A percentile compares a stretch with the other conserved stretches of the same genome.
phyloP scores from a whole-genome alignment of 2,797 vertebrate species.

The Cuniculus paca region DNA sequence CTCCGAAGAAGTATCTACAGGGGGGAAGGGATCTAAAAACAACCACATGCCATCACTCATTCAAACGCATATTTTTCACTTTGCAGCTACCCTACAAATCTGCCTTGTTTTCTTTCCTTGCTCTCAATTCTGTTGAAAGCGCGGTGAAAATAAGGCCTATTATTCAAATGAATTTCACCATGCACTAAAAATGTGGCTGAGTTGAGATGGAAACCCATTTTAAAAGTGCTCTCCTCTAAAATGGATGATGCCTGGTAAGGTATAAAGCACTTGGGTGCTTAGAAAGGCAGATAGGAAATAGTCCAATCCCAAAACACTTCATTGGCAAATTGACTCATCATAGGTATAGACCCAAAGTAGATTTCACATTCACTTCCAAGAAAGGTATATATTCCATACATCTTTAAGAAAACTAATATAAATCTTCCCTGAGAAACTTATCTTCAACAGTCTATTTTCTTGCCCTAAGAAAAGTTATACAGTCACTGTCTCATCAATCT shows the following conservation, averaged over 20 bases:
- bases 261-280: constrained; percentile 71
- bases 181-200: constrained; percentile 75
- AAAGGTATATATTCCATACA: constrained; percentile 63
- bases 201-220: constrained; percentile 80
- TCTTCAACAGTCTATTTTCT: constrained; percentile 57
- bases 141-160: constrained; percentile 79
- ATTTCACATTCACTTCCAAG: constrained; percentile 61
- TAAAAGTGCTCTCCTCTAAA: constrained; percentile 74
- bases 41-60: constrained; percentile 68
- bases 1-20: constrained; percentile 40
- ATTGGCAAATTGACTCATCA: constrained; percentile 74
- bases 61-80: constrained; percentile 72
- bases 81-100: constrained; percentile 78
- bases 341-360: constrained; percentile 65
- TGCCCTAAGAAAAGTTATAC: constrained; percentile 65
- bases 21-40: constrained; percentile 14
- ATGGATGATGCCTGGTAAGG: constrained; percentile 70
- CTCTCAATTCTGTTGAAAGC: constrained; percentile 76
- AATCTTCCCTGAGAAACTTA: constrained; percentile 51
- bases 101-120: constrained; percentile 79
- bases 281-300: constrained; percentile 73
- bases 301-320: constrained; percentile 58
- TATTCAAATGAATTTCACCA: constrained; percentile 83
- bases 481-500: constrained; percentile 58
- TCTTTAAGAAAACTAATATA: constrained; percentile 61